Conservation (phyloP, 2,888 invertebrate genomes). For the Stenotaenia linearis region DNA sequence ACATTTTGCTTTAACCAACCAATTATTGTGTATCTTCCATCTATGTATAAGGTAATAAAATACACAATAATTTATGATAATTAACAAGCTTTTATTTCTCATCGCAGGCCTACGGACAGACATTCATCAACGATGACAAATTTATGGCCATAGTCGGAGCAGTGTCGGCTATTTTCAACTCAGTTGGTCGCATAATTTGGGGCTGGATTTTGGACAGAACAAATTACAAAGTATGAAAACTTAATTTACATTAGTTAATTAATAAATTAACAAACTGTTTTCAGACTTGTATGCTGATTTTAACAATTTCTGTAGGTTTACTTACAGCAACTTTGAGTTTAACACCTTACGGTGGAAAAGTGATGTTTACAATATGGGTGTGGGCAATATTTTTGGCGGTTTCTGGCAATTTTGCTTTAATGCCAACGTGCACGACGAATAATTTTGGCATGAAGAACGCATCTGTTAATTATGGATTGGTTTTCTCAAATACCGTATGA, state of each 20-base stretch:
- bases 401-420: slow-evolving; percentile 45
- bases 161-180: slow-evolving; percentile 51
- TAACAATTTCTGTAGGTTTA: slow-evolving; percentile 37
- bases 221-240: slow-evolving; percentile 45
- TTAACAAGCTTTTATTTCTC: neutral
- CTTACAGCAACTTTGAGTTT: slow-evolving; percentile 40
- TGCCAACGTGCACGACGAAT: slow-evolving; percentile 45
- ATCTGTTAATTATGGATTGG: slow-evolving; percentile 45
- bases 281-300: slow-evolving; percentile 40
- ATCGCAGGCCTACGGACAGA: slow-evolving; percentile 47
- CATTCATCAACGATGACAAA: slow-evolving; percentile 50
- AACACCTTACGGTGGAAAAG: slow-evolving; percentile 41
- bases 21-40: slow-evolving; percentile 44
- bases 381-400: slow-evolving; percentile 45
- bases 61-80: neutral
- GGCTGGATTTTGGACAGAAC: slow-evolving; percentile 49
- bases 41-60: slow-evolving; percentile 45
- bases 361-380: slow-evolving; percentile 44
- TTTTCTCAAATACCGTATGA: slow-evolving; percentile 43
- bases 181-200: slow-evolving; percentile 50
- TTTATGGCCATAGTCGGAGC: slow-evolving; percentile 51
- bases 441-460: slow-evolving; percentile 46
- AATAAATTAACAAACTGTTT: slow-evolving; percentile 33
- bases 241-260: neutral
- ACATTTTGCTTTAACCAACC: slow-evolving; percentile 45